Evolutionary conservation across 1,140 invertebrate species (phyloP).

Genomic region (Frieseomelitta varia): DNA sequence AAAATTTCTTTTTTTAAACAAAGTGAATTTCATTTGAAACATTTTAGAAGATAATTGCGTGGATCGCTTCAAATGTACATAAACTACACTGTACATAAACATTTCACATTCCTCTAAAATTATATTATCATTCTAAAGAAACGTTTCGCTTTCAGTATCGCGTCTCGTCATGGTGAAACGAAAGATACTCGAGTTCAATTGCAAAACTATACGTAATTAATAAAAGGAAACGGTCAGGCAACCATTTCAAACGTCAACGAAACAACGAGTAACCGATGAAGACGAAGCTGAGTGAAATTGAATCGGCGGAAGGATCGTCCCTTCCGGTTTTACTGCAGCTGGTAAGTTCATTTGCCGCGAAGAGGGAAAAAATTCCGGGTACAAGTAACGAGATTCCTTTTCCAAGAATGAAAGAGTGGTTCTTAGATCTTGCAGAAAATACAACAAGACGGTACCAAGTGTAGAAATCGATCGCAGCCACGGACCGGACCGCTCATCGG

Average conservation of each 20-base stretch:
- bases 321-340: constrained; percentile 38
- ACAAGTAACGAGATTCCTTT: constrained; percentile 36
- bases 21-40: too few species aligned
- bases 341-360: constrained; percentile 19
- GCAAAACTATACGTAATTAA: not conserved
- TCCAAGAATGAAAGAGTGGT: constrained; percentile 15
- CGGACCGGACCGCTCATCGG: not conserved
- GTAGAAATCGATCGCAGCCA: not conserved
- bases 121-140: too few species aligned
- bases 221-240: not conserved
- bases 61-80: too few species aligned
- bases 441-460: constrained; percentile 12
- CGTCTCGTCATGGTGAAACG: not conserved
- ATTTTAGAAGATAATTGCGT: too few species aligned
- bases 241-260: not conserved
- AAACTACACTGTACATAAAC: too few species aligned
- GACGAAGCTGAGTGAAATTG: not conserved
- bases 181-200: not conserved
- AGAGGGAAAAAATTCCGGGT: constrained; percentile 13
- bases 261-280: not conserved
- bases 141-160: too few species aligned
- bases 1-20: too few species aligned
- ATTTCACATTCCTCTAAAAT: too few species aligned
- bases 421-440: constrained; percentile 10
- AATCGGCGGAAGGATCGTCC: not conserved